Conservation (phyloP, 1,140 invertebrate genomes). For the Aethina tumida region DNA sequence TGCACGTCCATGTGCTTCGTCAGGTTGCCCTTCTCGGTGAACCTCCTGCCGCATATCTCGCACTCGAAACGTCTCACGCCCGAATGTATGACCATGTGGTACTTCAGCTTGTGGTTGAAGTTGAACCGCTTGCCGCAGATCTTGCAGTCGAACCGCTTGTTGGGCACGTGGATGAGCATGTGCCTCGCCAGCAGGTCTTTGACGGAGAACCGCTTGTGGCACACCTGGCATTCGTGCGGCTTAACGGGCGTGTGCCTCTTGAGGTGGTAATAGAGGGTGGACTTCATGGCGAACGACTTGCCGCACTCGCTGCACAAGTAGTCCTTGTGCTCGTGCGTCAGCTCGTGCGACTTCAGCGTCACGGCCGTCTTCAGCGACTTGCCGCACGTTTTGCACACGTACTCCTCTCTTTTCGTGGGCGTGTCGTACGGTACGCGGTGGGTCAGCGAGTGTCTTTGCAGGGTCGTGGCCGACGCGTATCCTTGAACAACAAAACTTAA, state of each 20-base stretch:
- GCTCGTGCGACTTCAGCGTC: too few relatives aligned
- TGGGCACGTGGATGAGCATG: slow-evolving; percentile 41
- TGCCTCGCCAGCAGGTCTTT: slow-evolving; percentile 38
- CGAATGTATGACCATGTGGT: slow-evolving; percentile 52
- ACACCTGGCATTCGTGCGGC: slow-evolving; percentile 58
- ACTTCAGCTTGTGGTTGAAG: slow-evolving; percentile 32
- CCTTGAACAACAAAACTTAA: too few relatives aligned
- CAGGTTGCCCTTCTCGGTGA: slow-evolving; percentile 49
- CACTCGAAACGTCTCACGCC: slow-evolving; percentile 40
- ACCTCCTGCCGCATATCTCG: slow-evolving; percentile 41
- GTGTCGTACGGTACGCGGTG: too few relatives aligned
- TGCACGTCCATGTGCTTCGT: neutral
- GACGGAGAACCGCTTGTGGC: slow-evolving; percentile 48
- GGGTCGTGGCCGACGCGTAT: too few relatives aligned
- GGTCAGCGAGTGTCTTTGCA: too few relatives aligned
- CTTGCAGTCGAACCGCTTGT: slow-evolving; percentile 33
- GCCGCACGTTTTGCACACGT: too few relatives aligned
- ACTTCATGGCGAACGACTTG: slow-evolving; percentile 19
- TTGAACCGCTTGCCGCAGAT: slow-evolving; percentile 31
- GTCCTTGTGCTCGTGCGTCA: too few relatives aligned
- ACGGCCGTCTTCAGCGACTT: too few relatives aligned
- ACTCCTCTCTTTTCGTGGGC: too few relatives aligned
- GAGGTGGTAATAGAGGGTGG: slow-evolving; percentile 42
- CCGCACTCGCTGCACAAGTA: too few relatives aligned
- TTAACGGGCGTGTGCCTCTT: slow-evolving; percentile 59